Conservation (phyloP, 2,888 invertebrate genomes). For the Cordylochernes scorpioides region DNA sequence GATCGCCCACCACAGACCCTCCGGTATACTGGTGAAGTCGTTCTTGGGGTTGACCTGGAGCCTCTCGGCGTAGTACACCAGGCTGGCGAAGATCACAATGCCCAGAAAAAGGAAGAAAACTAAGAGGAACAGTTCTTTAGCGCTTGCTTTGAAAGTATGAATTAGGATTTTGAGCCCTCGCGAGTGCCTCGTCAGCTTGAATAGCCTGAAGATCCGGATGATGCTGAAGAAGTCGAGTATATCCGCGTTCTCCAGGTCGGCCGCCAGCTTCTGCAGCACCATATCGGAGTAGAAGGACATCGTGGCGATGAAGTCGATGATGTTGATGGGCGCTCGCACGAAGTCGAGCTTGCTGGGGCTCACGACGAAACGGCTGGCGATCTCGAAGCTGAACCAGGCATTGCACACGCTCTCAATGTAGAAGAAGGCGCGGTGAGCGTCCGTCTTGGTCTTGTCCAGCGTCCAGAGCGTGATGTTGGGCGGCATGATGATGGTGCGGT, state of each 20-base stretch:
- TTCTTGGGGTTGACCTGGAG: slow-evolving; percentile 68
- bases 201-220: slow-evolving; percentile 86
- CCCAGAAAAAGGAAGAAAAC: slow-evolving; percentile 93
- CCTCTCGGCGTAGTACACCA: slow-evolving; percentile 91
- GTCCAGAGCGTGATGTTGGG: slow-evolving; percentile 21
- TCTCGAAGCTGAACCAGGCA: slow-evolving; percentile 96
- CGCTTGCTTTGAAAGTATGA: slow-evolving; percentile 83
- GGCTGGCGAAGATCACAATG: slow-evolving; percentile 89
- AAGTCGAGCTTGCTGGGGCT: slow-evolving; percentile 82
- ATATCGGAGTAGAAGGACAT: slow-evolving; percentile 92
- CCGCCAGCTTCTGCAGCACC: slow-evolving; percentile 59
- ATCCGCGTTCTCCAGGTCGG: slow-evolving; percentile 73
- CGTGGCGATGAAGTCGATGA: slow-evolving; percentile 96
- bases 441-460: slow-evolving; percentile 58
- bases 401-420: slow-evolving; percentile 96
- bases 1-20: slow-evolving; percentile 94
- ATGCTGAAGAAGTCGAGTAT: slow-evolving; percentile 92
- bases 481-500: slow-evolving; percentile 35
- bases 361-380: slow-evolving; percentile 67
- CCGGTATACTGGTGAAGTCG: slow-evolving; percentile 90
- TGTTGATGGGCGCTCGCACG: slow-evolving; percentile 76
- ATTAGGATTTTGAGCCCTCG: slow-evolving; percentile 92
- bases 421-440: slow-evolving; percentile 88
- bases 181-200: slow-evolving; percentile 85
- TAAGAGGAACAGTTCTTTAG: slow-evolving; percentile 76